Conservation (phyloP, 1,140 invertebrate genomes). For the Ceratina japonica region DNA sequence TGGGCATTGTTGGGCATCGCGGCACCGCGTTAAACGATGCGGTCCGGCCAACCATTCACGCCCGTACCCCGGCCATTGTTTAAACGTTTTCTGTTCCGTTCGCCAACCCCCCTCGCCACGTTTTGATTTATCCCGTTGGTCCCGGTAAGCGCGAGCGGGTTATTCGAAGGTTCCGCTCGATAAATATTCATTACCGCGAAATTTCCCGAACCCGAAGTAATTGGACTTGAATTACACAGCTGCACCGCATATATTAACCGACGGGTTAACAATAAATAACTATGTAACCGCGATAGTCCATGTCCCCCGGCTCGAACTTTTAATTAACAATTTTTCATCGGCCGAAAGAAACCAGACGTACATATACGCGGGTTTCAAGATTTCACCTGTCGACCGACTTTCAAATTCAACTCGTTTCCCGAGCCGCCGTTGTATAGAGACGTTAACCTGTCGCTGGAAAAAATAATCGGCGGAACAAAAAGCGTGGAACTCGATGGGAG, state of each 20-base stretch:
- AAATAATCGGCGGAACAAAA: slow-evolving; percentile 6
- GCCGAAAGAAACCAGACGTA: not conserved
- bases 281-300: slow-evolving; percentile 2
- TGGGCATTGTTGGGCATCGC: slow-evolving; percentile 18
- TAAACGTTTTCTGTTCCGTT: not conserved
- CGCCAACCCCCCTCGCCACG: too few relatives aligned
- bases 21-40: slow-evolving; percentile 1
- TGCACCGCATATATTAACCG: slow-evolving; percentile 34
- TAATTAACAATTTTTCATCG: slow-evolving; percentile 26
- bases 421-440: slow-evolving; percentile 10
- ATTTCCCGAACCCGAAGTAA: slow-evolving; percentile 43
- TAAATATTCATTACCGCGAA: slow-evolving; percentile 48
- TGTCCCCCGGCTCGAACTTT: slow-evolving; percentile 16
- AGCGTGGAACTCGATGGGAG: not conserved
- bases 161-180: slow-evolving; percentile 29
- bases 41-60: not conserved
- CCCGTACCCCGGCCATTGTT: not conserved
- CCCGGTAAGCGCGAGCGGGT: not conserved
- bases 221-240: slow-evolving; percentile 37
- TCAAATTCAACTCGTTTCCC: too few relatives aligned
- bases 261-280: slow-evolving; percentile 35
- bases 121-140: slow-evolving; percentile 23
- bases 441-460: not conserved
- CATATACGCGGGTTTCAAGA: slow-evolving; percentile 1
- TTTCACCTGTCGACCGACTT: slow-evolving; percentile 13